These are phyloP conservation scores for Ceriagrion tenellum DNA, from an alignment of 2,888 invertebrate genomes.

Conservation along the genomic window DNA sequence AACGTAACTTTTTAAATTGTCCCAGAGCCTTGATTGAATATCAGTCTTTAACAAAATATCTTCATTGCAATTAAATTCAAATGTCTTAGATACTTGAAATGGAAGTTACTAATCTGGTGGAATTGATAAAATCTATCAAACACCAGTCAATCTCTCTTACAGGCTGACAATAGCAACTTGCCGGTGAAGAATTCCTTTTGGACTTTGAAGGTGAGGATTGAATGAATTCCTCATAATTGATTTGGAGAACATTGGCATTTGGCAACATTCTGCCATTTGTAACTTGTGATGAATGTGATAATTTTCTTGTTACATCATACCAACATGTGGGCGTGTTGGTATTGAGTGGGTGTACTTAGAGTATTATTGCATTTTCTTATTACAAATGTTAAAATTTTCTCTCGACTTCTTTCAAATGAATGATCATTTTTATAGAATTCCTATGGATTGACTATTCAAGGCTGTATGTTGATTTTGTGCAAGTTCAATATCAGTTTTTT, in stretches of 20 bases:
- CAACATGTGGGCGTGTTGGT: too few species aligned
- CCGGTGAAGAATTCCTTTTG: constrained; percentile 37
- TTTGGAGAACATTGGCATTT: neutral
- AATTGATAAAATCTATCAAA: constrained; percentile 85
- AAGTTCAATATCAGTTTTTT: too few species aligned
- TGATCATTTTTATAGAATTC: too few species aligned
- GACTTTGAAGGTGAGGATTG: constrained; percentile 68
- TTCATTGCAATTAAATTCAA: neutral
- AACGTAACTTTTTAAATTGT: constrained; percentile 79
- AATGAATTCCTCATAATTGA: constrained; percentile 5
- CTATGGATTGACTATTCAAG: too few species aligned
- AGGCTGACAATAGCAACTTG: constrained; percentile 77
- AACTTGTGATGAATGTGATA: too few species aligned
- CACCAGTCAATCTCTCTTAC: constrained; percentile 95
- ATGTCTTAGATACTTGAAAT: constrained; percentile 67
- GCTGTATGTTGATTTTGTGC: too few species aligned
- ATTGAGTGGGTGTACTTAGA: too few species aligned
- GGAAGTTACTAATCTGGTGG: constrained; percentile 81
- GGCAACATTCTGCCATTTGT: too few species aligned
- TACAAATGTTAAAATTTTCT: too few species aligned
- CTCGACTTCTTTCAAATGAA: too few species aligned
- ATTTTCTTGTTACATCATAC: too few species aligned
- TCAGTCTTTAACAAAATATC: constrained; percentile 36
- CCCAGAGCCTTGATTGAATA: constrained; percentile 75
- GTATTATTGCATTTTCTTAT: too few species aligned